Base-by-base conservation (phyloP, 53 echinoderm and acorn worm genomes). In the Stichopus horrens region DNA sequence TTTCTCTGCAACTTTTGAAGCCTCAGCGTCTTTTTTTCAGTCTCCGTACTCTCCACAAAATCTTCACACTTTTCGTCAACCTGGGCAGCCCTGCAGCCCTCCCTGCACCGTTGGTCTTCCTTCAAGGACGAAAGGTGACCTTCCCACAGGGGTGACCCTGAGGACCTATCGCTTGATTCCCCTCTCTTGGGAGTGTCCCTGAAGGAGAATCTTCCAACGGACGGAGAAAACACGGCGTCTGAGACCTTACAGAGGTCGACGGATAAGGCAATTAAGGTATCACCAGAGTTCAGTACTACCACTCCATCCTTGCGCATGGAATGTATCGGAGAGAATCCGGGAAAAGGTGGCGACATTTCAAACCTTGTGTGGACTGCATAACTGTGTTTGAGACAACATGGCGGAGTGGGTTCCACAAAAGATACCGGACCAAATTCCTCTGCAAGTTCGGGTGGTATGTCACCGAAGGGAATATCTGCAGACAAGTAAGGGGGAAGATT, bases 291-390 rank as follows among this genome's bases (percentile, higher is more conserved):
- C 23, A 98, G 88, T 9, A 98, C 93, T 66, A 91, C 94, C 57
- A 98, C 87, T 55, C 95, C 98, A 87, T 98, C 98, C 77, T 94
- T 98, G n/a, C 92, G 89, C 79, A 98, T 92, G 93, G 96, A 96
- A 88, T 95, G 95, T 79, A 96, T 98, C 0, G 98, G 98, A 21
- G 98, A 95, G 85, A 98, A 96, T 74, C 94, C 93, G 16, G 98
- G 98, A 65, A 94, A 98, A 66, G 98, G 98, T 21, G 98, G 98
- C 22, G 98, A 93, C 76, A 98, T 94, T 88, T 98, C 98, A 53
- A 94, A 98, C 58, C 95, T 94, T 76, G 98, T 98, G 90, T 98
- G 98, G 54, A 95, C 95, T 21, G 95, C 96, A 74, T 96, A 98
- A 78, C 98, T 91, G 83, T 98, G 98, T 83, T 90, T 87, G 37